Base-by-base conservation (phyloP, 2,113 vertebrate genomes). In the Numenius arquata region DNA sequence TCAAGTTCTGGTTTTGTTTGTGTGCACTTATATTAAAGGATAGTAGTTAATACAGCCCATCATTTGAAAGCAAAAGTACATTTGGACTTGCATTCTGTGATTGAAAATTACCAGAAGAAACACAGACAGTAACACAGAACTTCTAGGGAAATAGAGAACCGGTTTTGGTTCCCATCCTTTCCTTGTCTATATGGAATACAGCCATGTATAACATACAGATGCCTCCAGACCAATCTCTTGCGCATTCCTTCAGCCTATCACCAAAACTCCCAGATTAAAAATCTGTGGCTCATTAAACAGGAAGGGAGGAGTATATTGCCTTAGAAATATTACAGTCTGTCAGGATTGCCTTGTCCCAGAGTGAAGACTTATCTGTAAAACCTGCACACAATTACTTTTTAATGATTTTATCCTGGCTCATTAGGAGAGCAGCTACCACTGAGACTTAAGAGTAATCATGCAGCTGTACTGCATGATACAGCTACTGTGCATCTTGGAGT, bases 271-370 rank as follows among this genome's bases (percentile, higher is more conserved):
- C 95, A 98, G 91, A 98, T 98, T 98, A 98, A 98, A 97, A 98
- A 98, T 90, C 96, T 80, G 92, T 59, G 93, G 96, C 94, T 98
- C 98, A 98, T 98, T 98, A 98, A 97, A 97, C 97, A 98, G 96
- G 83, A 95, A 97, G 91, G 95, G 97, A 98, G 97, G 97, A 98
- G 79, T 72, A 68, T 67, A 93, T 95, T 95, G 75, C 53, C 61
- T 95, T 36, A 96, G 96, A 98, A 97, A 97, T 95, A 95, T 94
- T 94, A 65, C 80, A 92, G 81, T 90, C 90, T 97, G 96, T 96
- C 96, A 87, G 68, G 91, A 96, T 63, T 92, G 85, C 83, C 89
- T 97, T 95, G 91, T 96, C 92, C 85, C 78, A 93, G 68, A 95
- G 90, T 3, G 1, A 53, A 96, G 78, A 78, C 91, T 82, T 97